Evolutionary conservation across 1,140 invertebrate genomes (phyloP).

Genomic region (Lamellibrachia luymesi): DNA sequence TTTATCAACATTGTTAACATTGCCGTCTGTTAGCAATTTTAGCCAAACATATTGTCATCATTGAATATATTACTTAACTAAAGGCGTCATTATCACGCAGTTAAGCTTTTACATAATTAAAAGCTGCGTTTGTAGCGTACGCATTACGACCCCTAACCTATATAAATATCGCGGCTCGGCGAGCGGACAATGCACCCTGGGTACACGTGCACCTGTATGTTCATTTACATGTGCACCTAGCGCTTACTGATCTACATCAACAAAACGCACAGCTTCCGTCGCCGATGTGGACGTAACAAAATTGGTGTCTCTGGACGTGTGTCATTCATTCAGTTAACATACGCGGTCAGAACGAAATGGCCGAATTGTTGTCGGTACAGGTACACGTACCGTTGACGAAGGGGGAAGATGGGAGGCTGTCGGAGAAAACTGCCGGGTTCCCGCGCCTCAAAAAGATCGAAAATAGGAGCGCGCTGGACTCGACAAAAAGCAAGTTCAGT

Average conservation of each 20-base stretch:
- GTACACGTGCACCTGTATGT: background rate
- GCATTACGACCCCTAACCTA: background rate
- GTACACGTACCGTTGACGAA: slow-evolving; percentile 45
- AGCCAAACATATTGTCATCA: background rate
- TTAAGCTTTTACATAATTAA: background rate
- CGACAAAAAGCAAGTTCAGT: slow-evolving; percentile 61
- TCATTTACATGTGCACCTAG: background rate
- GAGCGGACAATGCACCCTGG: background rate
- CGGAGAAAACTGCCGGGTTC: slow-evolving; percentile 22
- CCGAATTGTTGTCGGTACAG: slow-evolving; percentile 46
- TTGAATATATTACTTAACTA: background rate
- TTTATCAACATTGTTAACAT: background rate
- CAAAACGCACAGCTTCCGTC: slow-evolving; percentile 3
- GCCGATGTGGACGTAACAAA: background rate
- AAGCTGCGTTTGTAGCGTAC: background rate
- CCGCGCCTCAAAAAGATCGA: slow-evolving; percentile 30
- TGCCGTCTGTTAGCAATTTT: background rate
- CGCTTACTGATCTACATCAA: background rate
- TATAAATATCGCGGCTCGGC: background rate
- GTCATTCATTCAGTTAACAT: background rate
- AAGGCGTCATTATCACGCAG: background rate
- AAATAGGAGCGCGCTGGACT: slow-evolving; percentile 20
- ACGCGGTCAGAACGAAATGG: slow-evolving; percentile 33
- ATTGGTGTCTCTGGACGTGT: background rate
- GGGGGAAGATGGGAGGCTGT: slow-evolving; percentile 29